Evolutionary conservation across 2,113 vertebrate genomes (phyloP).

Genomic region (Fregata magnificens): DNA sequence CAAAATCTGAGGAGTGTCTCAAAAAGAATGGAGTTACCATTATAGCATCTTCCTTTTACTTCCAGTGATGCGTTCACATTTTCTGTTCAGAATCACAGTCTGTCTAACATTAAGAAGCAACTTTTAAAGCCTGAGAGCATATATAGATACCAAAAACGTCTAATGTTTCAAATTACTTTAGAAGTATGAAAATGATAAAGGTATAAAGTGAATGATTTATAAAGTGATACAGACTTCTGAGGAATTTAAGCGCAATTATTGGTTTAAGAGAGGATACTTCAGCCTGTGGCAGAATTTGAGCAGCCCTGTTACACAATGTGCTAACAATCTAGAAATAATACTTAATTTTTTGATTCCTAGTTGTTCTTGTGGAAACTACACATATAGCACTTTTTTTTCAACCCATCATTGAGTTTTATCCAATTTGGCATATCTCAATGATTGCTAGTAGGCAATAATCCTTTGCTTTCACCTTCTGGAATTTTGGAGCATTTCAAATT

Average conservation of each 20-base stretch:
- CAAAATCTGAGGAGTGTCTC: background rate
- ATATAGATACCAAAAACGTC: background rate
- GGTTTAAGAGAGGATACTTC: background rate
- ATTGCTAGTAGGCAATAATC: background rate
- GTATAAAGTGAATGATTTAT: background rate
- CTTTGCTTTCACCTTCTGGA: background rate
- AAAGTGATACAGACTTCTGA: background rate
- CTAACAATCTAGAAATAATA: background rate
- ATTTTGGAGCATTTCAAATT: background rate
- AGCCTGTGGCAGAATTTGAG: background rate
- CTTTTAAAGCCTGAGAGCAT: background rate
- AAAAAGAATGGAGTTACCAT: background rate
- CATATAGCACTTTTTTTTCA: accelerated
- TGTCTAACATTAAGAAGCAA: background rate
- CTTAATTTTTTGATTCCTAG: background rate
- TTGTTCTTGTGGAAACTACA: background rate
- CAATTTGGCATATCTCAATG: background rate
- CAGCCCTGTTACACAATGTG: background rate
- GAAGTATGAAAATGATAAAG: background rate
- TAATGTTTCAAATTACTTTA: background rate
- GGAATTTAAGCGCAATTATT: background rate
- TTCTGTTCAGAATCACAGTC: background rate
- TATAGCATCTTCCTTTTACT: background rate
- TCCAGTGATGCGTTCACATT: background rate
- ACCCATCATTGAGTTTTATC: background rate